Evolutionary conservation across 1,140 invertebrate species (phyloP), one percentile per base, ranked within the genome.

Genomic region (Centruroides sculpturatus): DNA sequence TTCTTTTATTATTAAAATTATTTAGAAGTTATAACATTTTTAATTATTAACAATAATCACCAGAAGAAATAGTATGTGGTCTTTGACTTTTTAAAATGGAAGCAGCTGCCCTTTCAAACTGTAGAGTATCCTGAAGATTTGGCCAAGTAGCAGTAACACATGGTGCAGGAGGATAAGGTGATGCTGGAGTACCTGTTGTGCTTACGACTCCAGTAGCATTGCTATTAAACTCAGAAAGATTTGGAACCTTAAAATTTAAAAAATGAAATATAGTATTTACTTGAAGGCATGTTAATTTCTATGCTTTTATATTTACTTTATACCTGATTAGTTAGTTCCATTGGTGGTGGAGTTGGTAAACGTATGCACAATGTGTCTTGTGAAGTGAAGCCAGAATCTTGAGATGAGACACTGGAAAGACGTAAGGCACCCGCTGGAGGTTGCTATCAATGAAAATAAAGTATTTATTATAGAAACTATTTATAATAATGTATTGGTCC

Each of bases 61-160:
- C 83, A 62, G 89, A 83, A 3, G 91, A 94, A 68, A 94, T 94
- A 4, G 92, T 96, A 71, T 96, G 92, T 12, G 92, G 91, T 64
- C 91, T 78, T 65, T 89, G 87, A 59, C 81, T 84, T 71, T 86
- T 82, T 62, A 85, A 84, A 50, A 66, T 59, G 10, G 60, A 63
- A 58, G 82, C 81, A 10, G 81, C 82, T 56, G 85, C 83, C 66
- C 85, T 77, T 73, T 88, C 83, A 68, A 85, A 86, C 63, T 86
- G 84, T 47, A 76, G 70, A 7, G 83, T 84, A 72, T 88, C 85
- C 72, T 87, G 85, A 34, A 88, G 74, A 77, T 90, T 89, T 5
- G 87, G 87, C 87, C 88, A 91, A 9, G 87, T 89, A 5, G 86
- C 80, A 64, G 80, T 82, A 1, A 80, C 78, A 12, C 77, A 76